Base-by-base conservation (phyloP, 2,797 vertebrate genomes). In the Zalophus californianus region DNA sequence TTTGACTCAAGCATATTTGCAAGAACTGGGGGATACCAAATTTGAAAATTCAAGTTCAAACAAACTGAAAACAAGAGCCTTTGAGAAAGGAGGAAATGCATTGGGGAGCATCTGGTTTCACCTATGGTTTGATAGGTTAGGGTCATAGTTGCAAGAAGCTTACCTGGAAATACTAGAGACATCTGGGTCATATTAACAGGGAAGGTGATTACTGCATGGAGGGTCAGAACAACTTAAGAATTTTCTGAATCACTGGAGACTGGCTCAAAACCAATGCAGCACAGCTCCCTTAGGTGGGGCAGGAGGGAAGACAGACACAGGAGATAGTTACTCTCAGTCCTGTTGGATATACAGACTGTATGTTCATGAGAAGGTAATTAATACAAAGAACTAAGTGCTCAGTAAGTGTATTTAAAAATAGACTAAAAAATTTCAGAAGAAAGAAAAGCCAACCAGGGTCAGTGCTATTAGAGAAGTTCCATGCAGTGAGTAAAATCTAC, bases 31-130 rank as follows among this genome's bases (percentile, higher is more conserved):
- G 16, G 32, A 78, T 66, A 56, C 3, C 86, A 11, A 73, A 44
- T 64, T 75, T 62, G 20, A 72, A 70, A 68, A 21, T 13, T 90
- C 38, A 91, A 92, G 48, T 92, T 93, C 21, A 80, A 87, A 87
- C 18, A 82, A 70, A 87, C 35, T 58, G 12, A 85, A 91, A 92
- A 73, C 9, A 35, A n/a, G 35, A 9, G 11, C 7, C 64, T 58
- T 4, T 44, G 52, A 54, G 41, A 60, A 4, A 58, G 8, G 14
- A 89, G 29, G 11, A 62, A 90, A 56, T 9, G 20, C 78, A 83
- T 1, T 79, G 32, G 41, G 18, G 25, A 77, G 3, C 3, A 50
- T 54, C 11, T 85, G 9, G 10, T 66, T 90, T 64, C 66, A 62
- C 25, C 16, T 84, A 8, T 35, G 21, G 20, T 48, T 56, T 77